Evolutionary conservation across 1,140 invertebrate genomes (phyloP), one percentile per base, ranked within the genome.

Genomic region (Bombus waltoni): DNA sequence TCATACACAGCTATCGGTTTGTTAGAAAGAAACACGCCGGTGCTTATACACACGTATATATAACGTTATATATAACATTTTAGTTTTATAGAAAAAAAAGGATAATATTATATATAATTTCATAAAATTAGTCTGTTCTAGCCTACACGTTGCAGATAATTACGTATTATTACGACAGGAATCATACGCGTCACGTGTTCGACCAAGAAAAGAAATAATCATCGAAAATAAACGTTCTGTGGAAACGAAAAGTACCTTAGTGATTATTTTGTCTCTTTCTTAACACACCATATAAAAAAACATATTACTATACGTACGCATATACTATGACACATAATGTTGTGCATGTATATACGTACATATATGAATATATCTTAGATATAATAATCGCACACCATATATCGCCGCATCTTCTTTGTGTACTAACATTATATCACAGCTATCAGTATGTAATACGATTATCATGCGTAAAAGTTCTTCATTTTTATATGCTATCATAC

Each of bases 211-310:
- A 86, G 89, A 87, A 92, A 90, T 92, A 90, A 89, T 78, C 76
- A 92, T 91, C 77, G 74, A 59, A 93, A 93, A 94, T 94, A 94
- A 94, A 94, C 89, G 86, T 87, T 92, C 88, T 93, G 53, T 92
- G 85, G 91, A 94, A 93, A 93, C 78, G 91, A 93, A 93, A 92
- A 77, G 88, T 92, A 92, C 91, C 89, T 93, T 93, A 94, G 90
- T 94, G 87, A 91, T 93, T 93, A 94, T 92, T 94, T 94, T 93
- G 93, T 93, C 93, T 92, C 88, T 91, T 87, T 92, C 87, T 92
- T 92, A 91, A 93, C 89, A 87, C 89, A 42, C 72, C 35, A 87
- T 70, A 78, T 18, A 84, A 74, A 53, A 62, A 28, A 62, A n/a
- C 9, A 59, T 59, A 59, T 59, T 47, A 32, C 15, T 77, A 77